Conservation (phyloP, 1,140 invertebrate species). For the Drosophila chauvacae region DNA sequence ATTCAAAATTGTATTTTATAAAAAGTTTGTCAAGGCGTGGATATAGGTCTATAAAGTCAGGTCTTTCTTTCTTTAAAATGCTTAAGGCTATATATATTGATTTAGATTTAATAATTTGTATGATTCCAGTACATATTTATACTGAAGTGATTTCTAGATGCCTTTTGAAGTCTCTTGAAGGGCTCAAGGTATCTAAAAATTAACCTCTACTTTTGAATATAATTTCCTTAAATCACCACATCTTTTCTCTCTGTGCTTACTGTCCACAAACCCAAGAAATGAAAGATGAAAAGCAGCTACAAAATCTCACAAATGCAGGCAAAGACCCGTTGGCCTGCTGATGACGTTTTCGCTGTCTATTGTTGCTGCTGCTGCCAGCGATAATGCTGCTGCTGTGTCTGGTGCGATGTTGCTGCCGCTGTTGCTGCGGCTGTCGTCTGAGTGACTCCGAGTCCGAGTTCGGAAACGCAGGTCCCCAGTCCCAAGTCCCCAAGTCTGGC, state of each 20-base stretch:
- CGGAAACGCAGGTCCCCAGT: constrained; percentile 17
- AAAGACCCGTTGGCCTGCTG: constrained; percentile 53
- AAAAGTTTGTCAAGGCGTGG: too few species aligned
- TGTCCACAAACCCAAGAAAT: constrained; percentile 38
- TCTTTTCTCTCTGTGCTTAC: constrained; percentile 13
- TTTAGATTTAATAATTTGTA: background rate
- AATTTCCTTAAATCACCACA: too few species aligned
- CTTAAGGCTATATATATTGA: too few species aligned
- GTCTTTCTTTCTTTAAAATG: too few species aligned
- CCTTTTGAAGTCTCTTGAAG: too few species aligned
- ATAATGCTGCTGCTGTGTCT: constrained; percentile 20
- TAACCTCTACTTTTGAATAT: too few species aligned
- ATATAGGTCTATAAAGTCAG: too few species aligned
- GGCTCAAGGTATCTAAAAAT: too few species aligned
- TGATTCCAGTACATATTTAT: background rate
- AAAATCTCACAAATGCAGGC: constrained; percentile 52
- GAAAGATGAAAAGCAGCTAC: constrained; percentile 48
- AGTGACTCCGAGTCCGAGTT: constrained; percentile 38
- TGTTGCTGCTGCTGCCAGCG: constrained; percentile 31
- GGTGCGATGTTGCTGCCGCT: constrained; percentile 14
- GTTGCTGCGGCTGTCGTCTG: constrained; percentile 30
- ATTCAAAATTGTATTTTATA: too few species aligned
- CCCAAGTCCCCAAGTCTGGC: constrained; percentile 24
- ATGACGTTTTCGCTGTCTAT: constrained; percentile 47
- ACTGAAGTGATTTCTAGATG: background rate